Evolutionary conservation across 2,113 vertebrate genomes (phyloP).

Genomic region (Phalacrocorax aristotelis): DNA sequence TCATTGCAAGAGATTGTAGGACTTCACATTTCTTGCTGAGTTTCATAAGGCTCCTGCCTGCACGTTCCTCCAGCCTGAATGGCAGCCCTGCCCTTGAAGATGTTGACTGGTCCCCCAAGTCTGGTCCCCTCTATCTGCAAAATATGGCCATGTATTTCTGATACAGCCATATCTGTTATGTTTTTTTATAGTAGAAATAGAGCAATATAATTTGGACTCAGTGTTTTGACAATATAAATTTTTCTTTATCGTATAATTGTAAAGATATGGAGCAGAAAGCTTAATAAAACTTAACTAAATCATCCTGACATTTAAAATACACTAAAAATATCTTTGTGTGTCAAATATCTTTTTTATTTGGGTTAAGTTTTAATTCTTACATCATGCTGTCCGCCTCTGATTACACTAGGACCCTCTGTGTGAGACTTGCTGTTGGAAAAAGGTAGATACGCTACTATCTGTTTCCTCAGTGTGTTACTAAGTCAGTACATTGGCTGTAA

Average conservation of each 20-base stretch:
- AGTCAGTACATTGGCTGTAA: background rate
- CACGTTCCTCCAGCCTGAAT: background rate
- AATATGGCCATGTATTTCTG: background rate
- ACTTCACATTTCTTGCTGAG: background rate
- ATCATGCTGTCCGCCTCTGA: background rate
- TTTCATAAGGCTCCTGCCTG: background rate
- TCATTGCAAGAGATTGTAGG: background rate
- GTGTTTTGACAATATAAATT: background rate
- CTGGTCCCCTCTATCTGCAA: background rate
- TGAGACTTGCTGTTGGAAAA: background rate
- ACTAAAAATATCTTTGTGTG: background rate
- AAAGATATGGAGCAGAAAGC: background rate
- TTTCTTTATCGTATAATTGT: background rate
- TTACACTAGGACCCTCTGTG: background rate
- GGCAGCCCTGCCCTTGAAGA: background rate
- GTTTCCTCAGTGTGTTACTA: background rate
- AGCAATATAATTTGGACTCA: background rate
- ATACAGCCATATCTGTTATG: background rate
- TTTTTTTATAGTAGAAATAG: background rate
- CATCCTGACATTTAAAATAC: background rate
- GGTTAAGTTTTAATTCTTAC: background rate
- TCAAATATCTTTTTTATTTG: background rate
- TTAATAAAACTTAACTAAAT: background rate
- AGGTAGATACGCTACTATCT: background rate
- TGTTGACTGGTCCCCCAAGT: background rate